Conservation (phyloP, 2,888 invertebrate species). For the Pandemis corylana region DNA sequence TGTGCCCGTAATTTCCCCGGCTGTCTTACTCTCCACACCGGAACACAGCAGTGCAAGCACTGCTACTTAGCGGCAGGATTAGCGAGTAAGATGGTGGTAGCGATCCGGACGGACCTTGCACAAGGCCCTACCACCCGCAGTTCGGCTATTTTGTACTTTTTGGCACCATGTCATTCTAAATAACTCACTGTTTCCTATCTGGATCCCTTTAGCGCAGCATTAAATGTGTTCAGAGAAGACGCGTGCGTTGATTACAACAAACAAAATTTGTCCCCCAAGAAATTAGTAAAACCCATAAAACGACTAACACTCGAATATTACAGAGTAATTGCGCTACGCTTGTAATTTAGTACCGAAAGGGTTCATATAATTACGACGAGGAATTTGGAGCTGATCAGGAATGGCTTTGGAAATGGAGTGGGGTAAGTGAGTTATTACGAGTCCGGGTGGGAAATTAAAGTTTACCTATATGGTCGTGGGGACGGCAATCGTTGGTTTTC, state of each 20-base stretch:
- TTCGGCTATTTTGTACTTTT: too few species aligned
- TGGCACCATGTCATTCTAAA: too few species aligned
- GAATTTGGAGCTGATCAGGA: conserved; percentile 62
- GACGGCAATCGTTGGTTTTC: not conserved
- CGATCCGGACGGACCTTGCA: too few species aligned
- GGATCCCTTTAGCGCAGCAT: too few species aligned
- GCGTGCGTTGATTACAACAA: conserved; percentile 26
- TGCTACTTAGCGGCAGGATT: too few species aligned
- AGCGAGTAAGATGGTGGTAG: too few species aligned
- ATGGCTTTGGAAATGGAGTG: conserved; percentile 52
- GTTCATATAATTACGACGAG: conserved; percentile 63
- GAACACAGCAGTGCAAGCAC: too few species aligned
- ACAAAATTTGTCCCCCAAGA: conserved; percentile 51
- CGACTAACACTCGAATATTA: conserved; percentile 59
- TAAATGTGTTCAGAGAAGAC: not conserved
- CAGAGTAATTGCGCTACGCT: conserved; percentile 61
- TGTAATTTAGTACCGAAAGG: conserved; percentile 61
- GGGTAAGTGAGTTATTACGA: conserved; percentile 38
- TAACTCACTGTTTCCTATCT: too few species aligned
- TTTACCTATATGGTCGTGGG: not conserved
- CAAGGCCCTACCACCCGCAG: too few species aligned
- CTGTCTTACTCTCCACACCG: too few species aligned
- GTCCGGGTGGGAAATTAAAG: conserved; percentile 19
- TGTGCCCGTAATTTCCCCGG: too few species aligned
- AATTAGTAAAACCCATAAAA: conserved; percentile 59